phyloP scores from a whole-genome alignment of 1,140 invertebrate genomes.

The Conus betulinus region DNA sequence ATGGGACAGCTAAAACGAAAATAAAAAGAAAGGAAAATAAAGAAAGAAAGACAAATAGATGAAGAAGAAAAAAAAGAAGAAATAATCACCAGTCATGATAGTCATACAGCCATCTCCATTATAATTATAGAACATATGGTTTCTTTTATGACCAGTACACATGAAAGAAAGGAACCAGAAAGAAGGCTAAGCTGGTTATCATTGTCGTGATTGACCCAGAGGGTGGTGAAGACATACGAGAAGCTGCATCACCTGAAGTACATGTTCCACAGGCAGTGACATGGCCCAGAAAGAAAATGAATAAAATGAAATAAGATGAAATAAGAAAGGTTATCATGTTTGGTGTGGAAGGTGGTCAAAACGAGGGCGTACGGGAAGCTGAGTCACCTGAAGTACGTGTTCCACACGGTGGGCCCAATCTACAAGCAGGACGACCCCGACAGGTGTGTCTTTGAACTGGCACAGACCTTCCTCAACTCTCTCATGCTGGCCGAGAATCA shows the following conservation, averaged over 20 bases:
- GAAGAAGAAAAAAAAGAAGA: too few species aligned
- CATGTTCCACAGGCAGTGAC: conserved; percentile 51
- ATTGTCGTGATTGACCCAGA: too few species aligned
- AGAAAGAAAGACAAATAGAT: too few species aligned
- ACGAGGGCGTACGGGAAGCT: conserved; percentile 53
- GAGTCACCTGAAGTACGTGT: conserved; percentile 45
- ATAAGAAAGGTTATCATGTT: background rate
- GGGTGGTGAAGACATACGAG: conserved; percentile 25
- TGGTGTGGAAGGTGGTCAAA: conserved; percentile 37
- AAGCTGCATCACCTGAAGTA: conserved; percentile 46
- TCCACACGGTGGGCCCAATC: conserved; percentile 60
- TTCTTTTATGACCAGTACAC: background rate
- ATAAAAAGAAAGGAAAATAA: too few species aligned
- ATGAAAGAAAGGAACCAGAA: too few species aligned
- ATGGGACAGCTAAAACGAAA: too few species aligned
- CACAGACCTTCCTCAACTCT: conserved; percentile 56
- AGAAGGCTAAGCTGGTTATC: too few species aligned
- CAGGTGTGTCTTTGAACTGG: conserved; percentile 46
- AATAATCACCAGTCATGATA: background rate
- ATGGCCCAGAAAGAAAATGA: conserved; percentile 38
- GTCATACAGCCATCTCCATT: background rate
- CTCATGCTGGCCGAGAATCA: conserved; percentile 56
- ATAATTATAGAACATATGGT: background rate
- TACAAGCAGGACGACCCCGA: conserved; percentile 39
- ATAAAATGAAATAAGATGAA: background rate